Base-by-base conservation (phyloP, 2,888 invertebrate genomes). In the Erpobdella octoculata region DNA sequence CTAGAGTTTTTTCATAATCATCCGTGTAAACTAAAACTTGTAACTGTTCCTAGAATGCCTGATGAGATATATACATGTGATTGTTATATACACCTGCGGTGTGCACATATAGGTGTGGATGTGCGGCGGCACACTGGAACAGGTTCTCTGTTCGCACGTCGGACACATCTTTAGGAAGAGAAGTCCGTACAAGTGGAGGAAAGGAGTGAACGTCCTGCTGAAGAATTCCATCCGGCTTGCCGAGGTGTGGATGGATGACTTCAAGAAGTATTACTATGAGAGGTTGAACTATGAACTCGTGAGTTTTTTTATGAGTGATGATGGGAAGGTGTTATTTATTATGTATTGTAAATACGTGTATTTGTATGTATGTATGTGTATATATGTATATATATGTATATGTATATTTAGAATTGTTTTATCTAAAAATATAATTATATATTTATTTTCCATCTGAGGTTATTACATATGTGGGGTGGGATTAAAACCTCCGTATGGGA, bases 41-140 rank as follows among this genome's bases (percentile, higher is more conserved):
- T n/a, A n/a, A n/a, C n/a, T n/a, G n/a, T n/a, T n/a, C n/a, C n/a
- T n/a, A n/a, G n/a, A n/a, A n/a, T n/a, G n/a, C n/a, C n/a, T n/a
- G n/a, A n/a, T n/a, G n/a, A n/a, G n/a, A n/a, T n/a, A n/a, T n/a
- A n/a, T n/a, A n/a, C n/a, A n/a, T n/a, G n/a, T n/a, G n/a, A n/a
- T n/a, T n/a, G n/a, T n/a, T n/a, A n/a, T n/a, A n/a, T n/a, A n/a
- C n/a, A n/a, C n/a, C n/a, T n/a, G n/a, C n/a, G n/a, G n/a, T n/a
- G n/a, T n/a, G n/a, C n/a, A n/a, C n/a, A n/a, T n/a, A n/a, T 79
- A 87, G 87, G 92, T 94, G 8, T 99, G 98, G 98, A 98, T 98
- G 98, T 99, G 98, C 81, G 97, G 97, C 71, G 98, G 98, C 61
- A 92, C 91, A 0, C 84, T 98, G 77, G 96, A 98, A 85, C 97